Evolutionary conservation across 2,797 vertebrate species (phyloP), one percentile per base, ranked within the genome.

Genomic region (Tokudaia tokunoshimensis): DNA sequence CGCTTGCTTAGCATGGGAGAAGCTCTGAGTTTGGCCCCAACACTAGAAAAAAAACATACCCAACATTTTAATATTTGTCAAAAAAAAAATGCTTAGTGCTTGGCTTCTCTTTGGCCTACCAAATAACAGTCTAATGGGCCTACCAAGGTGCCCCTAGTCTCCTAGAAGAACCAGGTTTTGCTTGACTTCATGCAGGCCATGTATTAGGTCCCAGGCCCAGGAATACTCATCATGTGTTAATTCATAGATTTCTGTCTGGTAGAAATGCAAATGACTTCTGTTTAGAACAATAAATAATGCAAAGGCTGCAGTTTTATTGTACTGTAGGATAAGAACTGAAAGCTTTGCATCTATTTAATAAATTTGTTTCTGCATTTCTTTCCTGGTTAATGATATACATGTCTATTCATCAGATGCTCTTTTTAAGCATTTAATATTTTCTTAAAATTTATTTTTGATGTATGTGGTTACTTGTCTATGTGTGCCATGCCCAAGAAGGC

Each of bases 341-440:
- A 65, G 72, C 81, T 88, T 96, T 95, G 59, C n/a, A 82, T 67
- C 47, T 61, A 92, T 92, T 96, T 96, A 57, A 86, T 92, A 89
- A 92, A 89, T n/a, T 86, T 78, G 92, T 61, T 92, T 95, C 72
- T 65, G 50, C 50, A 17, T 95, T 89, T 22, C 47, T 74, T 76
- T 90, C n/a, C 80, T 15, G 3, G 59, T 87, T 88, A 91, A 80
- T 65, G 61, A 15, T 47, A 19, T 63, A 79, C 67, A 89, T 88
- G 57, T 95, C 83, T 79, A 83, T 65, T 78, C 74, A 89, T 47
- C 85, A 61, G 72, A 88, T 63, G 52, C 37, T 57, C 88, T 84
- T 85, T 85, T 50, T 19, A 50, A 85, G 19, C 44, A 6, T 67
- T 47, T 22, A n/a, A 12, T 1, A 29, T 82, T 82, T 24, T 76